Evolutionary conservation across 2,888 invertebrate species (phyloP).

Genomic region (Tricholauxania praeusta): DNA sequence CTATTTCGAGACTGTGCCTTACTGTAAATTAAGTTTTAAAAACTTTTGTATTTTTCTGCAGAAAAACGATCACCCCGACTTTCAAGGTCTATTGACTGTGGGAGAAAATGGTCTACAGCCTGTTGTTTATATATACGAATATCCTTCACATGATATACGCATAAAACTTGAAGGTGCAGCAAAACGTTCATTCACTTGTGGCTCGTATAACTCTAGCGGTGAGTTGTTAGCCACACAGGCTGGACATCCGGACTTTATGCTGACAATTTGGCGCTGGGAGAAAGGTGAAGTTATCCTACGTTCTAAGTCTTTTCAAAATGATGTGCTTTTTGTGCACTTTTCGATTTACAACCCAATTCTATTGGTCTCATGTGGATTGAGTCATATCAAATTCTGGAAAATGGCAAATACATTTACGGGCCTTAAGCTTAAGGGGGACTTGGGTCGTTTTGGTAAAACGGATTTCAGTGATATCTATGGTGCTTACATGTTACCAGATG

Average conservation of each 20-base stretch:
- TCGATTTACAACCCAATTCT: conserved; percentile 84
- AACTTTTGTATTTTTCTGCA: conserved; percentile 51
- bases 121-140: conserved; percentile 84
- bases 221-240: conserved; percentile 78
- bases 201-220: conserved; percentile 86
- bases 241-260: conserved; percentile 85
- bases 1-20: not conserved
- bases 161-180: conserved; percentile 84
- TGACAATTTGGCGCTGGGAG: conserved; percentile 92
- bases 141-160: conserved; percentile 82
- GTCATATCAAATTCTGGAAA: conserved; percentile 93
- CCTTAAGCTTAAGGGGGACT: conserved; percentile 85
- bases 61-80: conserved; percentile 74
- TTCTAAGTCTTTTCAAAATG: conserved; percentile 85
- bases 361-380: conserved; percentile 81
- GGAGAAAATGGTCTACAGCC: conserved; percentile 84
- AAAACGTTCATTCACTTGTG: conserved; percentile 76
- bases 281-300: conserved; percentile 80
- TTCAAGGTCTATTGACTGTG: conserved; percentile 79
- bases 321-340: conserved; percentile 83
- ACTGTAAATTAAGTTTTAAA: not conserved
- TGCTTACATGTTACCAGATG: conserved; percentile 87
- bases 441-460: conserved; percentile 93
- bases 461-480: conserved; percentile 91
- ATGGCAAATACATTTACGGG: conserved; percentile 93